A percentile compares a stretch with the other conserved stretches of the same genome.
Conservation (phyloP, 2,888 invertebrate genomes). For the Noctua comes region DNA sequence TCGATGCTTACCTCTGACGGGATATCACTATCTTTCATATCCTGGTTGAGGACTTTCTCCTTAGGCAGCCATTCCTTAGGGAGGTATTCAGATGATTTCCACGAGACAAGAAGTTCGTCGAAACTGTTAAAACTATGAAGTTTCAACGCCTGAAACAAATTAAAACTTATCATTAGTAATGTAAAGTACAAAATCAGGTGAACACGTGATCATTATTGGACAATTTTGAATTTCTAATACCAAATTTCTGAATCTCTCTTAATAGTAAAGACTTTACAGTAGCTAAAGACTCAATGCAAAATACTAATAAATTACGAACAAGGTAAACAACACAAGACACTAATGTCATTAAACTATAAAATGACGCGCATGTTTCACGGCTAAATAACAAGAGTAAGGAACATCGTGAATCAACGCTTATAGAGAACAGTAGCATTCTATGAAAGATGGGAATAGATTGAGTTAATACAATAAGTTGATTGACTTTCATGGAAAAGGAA, state of each 20-base stretch:
- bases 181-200: background rate
- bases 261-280: background rate
- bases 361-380: conserved; percentile 16
- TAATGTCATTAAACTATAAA: conserved; percentile 26
- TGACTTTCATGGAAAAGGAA: conserved; percentile 82
- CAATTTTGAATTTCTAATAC: background rate
- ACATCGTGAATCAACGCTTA: conserved; percentile 68
- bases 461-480: conserved; percentile 77
- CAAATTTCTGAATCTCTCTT: no score
- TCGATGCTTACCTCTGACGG: conserved; percentile 79
- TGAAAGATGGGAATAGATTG: conserved; percentile 82
- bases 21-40: conserved; percentile 69
- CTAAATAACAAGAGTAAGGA: conserved; percentile 30
- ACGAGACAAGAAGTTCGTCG: conserved; percentile 73
- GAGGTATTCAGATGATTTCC: conserved; percentile 80
- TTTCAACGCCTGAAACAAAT: conserved; percentile 82
- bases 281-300: background rate
- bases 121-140: conserved; percentile 78
- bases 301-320: background rate
- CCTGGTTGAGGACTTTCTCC: conserved; percentile 75
- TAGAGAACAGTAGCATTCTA: conserved; percentile 75
- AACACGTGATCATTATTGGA: background rate
- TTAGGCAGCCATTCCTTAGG: conserved; percentile 80
- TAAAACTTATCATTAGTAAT: conserved; percentile 37
- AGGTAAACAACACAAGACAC: conserved; percentile 1